These are phyloP conservation scores for Myoxocephalus aenaeus DNA, from an alignment of 2,797 vertebrate species.

Conservation along the genomic window DNA sequence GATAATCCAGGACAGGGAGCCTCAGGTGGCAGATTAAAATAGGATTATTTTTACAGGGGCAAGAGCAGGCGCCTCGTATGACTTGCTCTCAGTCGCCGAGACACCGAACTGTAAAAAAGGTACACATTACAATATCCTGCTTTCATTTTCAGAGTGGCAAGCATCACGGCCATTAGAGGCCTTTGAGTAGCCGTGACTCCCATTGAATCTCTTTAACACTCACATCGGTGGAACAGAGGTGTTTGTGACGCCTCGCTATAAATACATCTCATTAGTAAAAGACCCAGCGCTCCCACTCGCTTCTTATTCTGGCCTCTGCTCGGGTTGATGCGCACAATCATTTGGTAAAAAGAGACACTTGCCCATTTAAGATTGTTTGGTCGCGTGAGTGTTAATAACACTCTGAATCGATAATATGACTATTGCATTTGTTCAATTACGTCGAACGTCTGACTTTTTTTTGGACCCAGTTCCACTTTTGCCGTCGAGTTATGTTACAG, in stretches of 20 bases:
- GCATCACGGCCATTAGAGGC: background rate
- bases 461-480: background rate
- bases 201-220: constrained; percentile 34
- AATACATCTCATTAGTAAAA: constrained; percentile 47
- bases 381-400: background rate
- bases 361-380: background rate
- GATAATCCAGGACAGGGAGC: constrained; percentile 80
- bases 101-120: background rate
- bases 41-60: constrained; percentile 73
- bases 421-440: background rate
- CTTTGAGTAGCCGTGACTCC: constrained; percentile 7
- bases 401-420: background rate
- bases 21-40: constrained; percentile 79
- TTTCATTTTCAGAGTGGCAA: background rate
- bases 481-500: background rate
- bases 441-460: background rate
- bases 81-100: constrained; percentile 33
- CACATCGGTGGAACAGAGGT: constrained; percentile 9
- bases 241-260: constrained; percentile 41
- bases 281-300: background rate
- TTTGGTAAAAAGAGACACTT: background rate
- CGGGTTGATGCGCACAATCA: background rate
- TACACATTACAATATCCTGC: background rate
- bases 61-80: constrained; percentile 35
- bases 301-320: constrained; percentile 6